phyloP scores from a whole-genome alignment of 2,113 vertebrate genomes.

The Raja brachyura region DNA sequence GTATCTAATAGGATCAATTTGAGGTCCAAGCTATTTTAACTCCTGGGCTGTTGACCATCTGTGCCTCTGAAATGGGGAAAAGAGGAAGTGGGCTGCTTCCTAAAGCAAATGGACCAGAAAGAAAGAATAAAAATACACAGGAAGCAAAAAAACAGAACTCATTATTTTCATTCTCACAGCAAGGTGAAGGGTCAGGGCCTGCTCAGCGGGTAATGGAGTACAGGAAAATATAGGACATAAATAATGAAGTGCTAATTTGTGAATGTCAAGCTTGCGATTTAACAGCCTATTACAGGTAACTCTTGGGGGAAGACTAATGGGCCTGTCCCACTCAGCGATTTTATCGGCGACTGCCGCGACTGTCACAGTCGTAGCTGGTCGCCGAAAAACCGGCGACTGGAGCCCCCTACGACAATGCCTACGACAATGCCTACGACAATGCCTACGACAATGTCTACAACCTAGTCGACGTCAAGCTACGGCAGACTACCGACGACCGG shows the following conservation, averaged over 20 bases:
- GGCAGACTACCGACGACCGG: no score
- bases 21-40: background rate
- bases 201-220: background rate
- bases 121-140: slow-evolving; percentile 13
- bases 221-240: background rate
- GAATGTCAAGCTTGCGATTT: background rate
- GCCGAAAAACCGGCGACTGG: no score
- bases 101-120: slow-evolving; percentile 19
- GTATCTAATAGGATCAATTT: background rate
- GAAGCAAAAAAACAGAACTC: background rate
- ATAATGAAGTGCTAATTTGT: background rate
- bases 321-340: no score
- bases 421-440: no score
- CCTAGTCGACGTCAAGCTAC: no score
- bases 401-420: no score
- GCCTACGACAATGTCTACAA: no score
- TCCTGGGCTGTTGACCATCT: background rate
- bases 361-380: no score
- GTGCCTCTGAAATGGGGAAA: background rate
- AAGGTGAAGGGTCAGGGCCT: background rate
- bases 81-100: background rate
- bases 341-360: no score
- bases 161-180: slow-evolving; percentile 7
- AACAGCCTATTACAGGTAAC: background rate
- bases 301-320: background rate